Conservation (phyloP, 1,140 invertebrate species). For the Bombus breviceps region DNA sequence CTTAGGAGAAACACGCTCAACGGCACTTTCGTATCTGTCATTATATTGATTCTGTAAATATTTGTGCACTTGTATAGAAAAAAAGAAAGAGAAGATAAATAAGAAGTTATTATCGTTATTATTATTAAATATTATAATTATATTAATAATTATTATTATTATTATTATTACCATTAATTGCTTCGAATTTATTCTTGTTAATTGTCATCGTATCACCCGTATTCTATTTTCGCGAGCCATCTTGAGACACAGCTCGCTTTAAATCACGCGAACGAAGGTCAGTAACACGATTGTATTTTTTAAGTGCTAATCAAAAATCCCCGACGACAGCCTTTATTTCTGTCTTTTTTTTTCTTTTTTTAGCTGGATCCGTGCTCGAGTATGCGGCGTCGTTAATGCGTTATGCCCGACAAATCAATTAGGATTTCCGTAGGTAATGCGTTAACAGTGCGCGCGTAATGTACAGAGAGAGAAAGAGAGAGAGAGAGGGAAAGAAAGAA, state of each 20-base stretch:
- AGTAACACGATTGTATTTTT: conserved; percentile 12
- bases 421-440: conserved; percentile 1
- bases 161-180: conserved; percentile 28
- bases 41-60: conserved; percentile 82
- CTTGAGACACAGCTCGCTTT: not conserved
- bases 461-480: not conserved
- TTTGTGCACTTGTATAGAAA: conserved; percentile 82
- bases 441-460: not conserved
- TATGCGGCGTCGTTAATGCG: not conserved
- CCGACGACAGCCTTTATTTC: not conserved
- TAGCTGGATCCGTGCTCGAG: not conserved
- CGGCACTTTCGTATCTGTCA: conserved; percentile 75
- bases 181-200: conserved; percentile 48
- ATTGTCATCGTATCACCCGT: conserved; percentile 32
- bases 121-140: conserved; percentile 29
- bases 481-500: not conserved
- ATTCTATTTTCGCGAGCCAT: conserved; percentile 40
- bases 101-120: conserved; percentile 35
- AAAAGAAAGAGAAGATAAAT: conserved; percentile 32
- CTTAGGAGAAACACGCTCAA: conserved; percentile 70
- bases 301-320: conserved; percentile 6
- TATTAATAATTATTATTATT: conserved; percentile 36
- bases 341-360: not conserved
- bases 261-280: not conserved
- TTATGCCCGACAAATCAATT: not conserved